phyloP scores from a whole-genome alignment of 2,113 vertebrate species.

The Calcarius ornatus region DNA sequence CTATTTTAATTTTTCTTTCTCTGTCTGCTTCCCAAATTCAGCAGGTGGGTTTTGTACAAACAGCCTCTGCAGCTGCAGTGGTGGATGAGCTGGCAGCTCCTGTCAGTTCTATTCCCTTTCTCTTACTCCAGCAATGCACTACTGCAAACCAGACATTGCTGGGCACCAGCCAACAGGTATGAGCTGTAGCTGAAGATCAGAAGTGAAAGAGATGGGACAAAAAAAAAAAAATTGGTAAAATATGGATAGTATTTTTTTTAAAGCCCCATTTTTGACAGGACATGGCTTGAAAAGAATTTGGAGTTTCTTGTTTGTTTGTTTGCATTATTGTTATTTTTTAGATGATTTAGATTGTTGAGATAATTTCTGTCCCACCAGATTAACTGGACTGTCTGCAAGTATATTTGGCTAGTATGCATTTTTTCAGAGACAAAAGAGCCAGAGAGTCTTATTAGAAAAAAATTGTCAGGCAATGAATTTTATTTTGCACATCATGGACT shows the following conservation, averaged over 20 bases:
- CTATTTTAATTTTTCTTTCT: not conserved
- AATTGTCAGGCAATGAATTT: not conserved
- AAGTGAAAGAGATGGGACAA: not conserved
- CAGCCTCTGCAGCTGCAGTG: not conserved
- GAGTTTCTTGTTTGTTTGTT: fast-evolving
- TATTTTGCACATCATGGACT: not conserved
- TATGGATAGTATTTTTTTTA: not conserved
- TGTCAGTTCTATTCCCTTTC: not conserved
- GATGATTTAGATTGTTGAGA: not conserved
- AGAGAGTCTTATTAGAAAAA: not conserved
- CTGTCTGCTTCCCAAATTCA: not conserved
- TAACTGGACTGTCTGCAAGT: not conserved
- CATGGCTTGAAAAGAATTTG: not conserved
- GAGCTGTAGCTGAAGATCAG: not conserved
- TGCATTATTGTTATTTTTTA: not conserved
- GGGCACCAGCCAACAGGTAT: not conserved
- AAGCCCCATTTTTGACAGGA: not conserved
- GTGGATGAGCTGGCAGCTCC: not conserved
- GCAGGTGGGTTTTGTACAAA: not conserved
- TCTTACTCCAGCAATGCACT: not conserved
- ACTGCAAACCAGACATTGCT: not conserved
- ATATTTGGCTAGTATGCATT: not conserved
- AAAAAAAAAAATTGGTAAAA: not conserved
- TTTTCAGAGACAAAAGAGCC: not conserved
- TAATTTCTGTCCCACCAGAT: not conserved